Evolutionary conservation across 2,797 vertebrate species (phyloP), one percentile per base, ranked within the genome.

Genomic region (Erithacus rubecula): DNA sequence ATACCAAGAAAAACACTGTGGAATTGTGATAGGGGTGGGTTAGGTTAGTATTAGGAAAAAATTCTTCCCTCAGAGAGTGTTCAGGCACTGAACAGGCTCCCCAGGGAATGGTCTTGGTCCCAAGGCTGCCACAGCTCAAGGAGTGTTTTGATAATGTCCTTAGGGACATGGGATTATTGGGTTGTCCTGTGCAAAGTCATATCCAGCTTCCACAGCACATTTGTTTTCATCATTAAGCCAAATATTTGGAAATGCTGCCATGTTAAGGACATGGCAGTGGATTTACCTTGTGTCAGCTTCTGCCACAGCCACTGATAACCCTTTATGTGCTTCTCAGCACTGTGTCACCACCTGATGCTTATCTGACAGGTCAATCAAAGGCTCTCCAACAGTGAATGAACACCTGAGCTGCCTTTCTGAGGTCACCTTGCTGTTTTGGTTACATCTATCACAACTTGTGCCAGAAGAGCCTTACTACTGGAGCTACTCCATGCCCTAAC

Each of bases 161-260:
- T 27, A 78, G 32, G 39, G 26, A 67, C 41, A 32, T 20, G 65
- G 44, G 24, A 46, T 26, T 53, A n/a, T 3, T 47, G 62, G 26
- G 34, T 18, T 46, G 51, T 41, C 29, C 39, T 59, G 26, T 41
- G 67, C 52, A 39, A 62, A 80, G 89, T 27, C 2, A 80, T 6
- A 65, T 23, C 41, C 75, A 71, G 36, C 60, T 86, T 65, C 68
- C 2, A 4, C 9, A 1, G 29, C 3, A 5, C 6, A 4, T 44
- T 75, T 47, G 37, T 71, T 71, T 68, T 60, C 80, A 41, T 60
- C 68, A 76, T 29, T 23, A 76, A 72, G 59, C 37, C 87, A 80
- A 58, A 16, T 14, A 55, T 63, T 60, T 0, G 0, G 41, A 3
- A 1, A 17, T 1, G 8, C 26, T 6, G 2, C 46, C 18, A 14